Percentiles rank a stretch among this genome's conserved stretches.
These are phyloP conservation scores for Drosophila punjabiensis DNA, from an alignment of 1,140 invertebrate genomes.

Conservation along the genomic window DNA sequence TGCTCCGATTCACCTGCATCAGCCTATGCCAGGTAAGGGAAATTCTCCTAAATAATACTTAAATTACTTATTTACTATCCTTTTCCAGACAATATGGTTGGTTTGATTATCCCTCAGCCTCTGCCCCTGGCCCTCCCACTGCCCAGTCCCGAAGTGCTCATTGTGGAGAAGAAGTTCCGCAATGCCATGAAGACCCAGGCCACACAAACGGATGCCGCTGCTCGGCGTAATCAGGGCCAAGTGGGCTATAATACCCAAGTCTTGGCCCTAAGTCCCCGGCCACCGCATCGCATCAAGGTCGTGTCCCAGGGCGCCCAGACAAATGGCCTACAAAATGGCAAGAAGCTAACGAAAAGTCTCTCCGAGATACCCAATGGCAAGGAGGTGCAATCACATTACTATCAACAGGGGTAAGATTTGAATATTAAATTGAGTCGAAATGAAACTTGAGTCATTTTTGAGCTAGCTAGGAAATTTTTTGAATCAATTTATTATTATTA, in stretches of 20 bases:
- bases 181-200: slow-evolving; percentile 96
- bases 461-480: neutral
- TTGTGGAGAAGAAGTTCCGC: slow-evolving; percentile 91
- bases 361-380: slow-evolving; percentile 89
- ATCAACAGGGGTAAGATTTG: slow-evolving; percentile 53
- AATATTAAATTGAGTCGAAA: neutral
- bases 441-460: neutral
- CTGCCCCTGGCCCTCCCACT: slow-evolving; percentile 60
- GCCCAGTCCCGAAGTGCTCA: slow-evolving; percentile 76
- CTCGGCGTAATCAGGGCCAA: slow-evolving; percentile 86
- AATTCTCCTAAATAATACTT: neutral
- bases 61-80: neutral
- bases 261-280: slow-evolving; percentile 91
- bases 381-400: slow-evolving; percentile 54
- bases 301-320: slow-evolving; percentile 95
- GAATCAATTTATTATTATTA: neutral
- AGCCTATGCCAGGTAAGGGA: slow-evolving; percentile 57
- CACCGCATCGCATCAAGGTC: slow-evolving; percentile 92
- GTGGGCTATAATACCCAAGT: slow-evolving; percentile 88
- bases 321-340: slow-evolving; percentile 90
- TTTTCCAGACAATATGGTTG: slow-evolving; percentile 63
- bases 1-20: slow-evolving; percentile 74
- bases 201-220: slow-evolving; percentile 93
- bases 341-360: slow-evolving; percentile 93
- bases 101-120: slow-evolving; percentile 67